A percentile compares a stretch with the other conserved stretches of the same genome.
phyloP scores from a whole-genome alignment of 2,113 vertebrate species.

The Takifugu bimaculatus region DNA sequence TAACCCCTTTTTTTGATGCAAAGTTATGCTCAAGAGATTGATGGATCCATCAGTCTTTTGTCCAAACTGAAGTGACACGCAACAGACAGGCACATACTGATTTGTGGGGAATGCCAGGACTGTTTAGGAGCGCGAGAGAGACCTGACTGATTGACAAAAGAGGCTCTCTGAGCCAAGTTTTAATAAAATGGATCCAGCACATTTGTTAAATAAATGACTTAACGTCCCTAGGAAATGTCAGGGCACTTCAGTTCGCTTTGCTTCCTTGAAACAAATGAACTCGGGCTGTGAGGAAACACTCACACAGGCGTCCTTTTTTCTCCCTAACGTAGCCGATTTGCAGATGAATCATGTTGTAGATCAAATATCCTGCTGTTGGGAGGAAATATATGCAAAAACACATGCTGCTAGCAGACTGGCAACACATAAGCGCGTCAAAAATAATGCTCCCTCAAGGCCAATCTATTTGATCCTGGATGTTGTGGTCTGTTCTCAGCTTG shows the following conservation, averaged over 20 bases:
- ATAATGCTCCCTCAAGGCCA: too few species aligned
- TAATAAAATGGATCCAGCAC: neutral
- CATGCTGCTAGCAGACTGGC: too few species aligned
- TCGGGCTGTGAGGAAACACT: neutral
- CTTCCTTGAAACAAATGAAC: neutral
- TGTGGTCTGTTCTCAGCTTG: too few species aligned
- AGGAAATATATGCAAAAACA: too few species aligned
- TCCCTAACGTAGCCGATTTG: too few species aligned
- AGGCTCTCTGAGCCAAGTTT: constrained; percentile 7
- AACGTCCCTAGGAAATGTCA: constrained; percentile 24
- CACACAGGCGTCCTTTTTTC: too few species aligned
- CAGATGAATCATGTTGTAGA: too few species aligned
- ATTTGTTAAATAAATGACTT: constrained; percentile 19
- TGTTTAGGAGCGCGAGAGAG: constrained; percentile 5
- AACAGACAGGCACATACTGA: neutral
- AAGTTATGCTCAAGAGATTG: neutral
- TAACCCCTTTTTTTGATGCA: neutral
- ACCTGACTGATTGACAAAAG: neutral
- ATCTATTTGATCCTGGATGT: too few species aligned
- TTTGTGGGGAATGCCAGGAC: constrained; percentile 26
- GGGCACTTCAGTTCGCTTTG: constrained; percentile 3
- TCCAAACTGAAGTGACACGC: neutral
- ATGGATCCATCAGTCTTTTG: too few species aligned
- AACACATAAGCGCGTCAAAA: too few species aligned
- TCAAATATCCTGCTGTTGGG: too few species aligned